Evolutionary conservation across 2,888 invertebrate genomes (phyloP), one percentile per base, ranked within the genome.

Genomic region (Volucella zonaria): DNA sequence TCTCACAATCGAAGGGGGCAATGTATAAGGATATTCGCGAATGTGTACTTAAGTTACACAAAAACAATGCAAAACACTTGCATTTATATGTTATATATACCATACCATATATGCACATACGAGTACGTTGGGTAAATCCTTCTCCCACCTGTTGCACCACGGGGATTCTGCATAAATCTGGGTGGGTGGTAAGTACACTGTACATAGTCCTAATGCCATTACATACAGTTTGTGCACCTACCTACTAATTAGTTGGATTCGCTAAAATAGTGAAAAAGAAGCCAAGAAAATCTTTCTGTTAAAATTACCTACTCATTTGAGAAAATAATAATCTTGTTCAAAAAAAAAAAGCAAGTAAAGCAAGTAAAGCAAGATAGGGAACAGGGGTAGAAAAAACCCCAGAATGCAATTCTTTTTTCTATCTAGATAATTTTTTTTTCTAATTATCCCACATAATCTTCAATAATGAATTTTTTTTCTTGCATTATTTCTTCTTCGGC

Each of bases 361-460:
- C 23, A 62, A 47, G 31, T 12, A 12, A 51, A 31, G 10, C 31
- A 51, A 23, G 12, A 43, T 43, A 49, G 56, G 42, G 49, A 67
- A 6, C 6, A 31, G 31, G 31, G 31, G 3, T 31, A 31, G 6
- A 31, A 31, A 31, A 59, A 49, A 73, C 54, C 73, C 45, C 66
- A 47, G 73, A 79, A 79, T 79, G 66, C 66, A 79, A 42, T 67
- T 73, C 54, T 45, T 42, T n/a, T 43, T 61, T 51, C 47, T 58
- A 58, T n/a, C 61, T 51, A 47, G 54, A 42, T 31, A 56, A 42
- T 43, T 64, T 66, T 67, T n/a, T 68, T 73, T 79, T 73, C 59
- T 73, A 79, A 79, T 73, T 79, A 79, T 79, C 73, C 61, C 52
- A 67, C 61, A 79, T 79, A 73, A 79, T 79, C 67, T 79, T 59